Conservation (phyloP, 2,888 invertebrate genomes). For the Andricus curvator region DNA sequence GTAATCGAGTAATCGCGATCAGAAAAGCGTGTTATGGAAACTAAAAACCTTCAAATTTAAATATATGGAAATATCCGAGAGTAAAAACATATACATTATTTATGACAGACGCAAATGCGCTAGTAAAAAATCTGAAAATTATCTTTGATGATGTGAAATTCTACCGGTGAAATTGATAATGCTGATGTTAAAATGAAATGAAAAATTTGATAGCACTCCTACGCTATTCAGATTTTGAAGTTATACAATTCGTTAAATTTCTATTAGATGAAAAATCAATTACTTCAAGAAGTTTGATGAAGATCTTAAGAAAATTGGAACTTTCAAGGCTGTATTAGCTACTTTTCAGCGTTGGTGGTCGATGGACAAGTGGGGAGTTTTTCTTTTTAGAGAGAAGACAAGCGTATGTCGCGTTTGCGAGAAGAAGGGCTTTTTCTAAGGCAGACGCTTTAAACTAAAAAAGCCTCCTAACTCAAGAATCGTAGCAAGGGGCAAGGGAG, state of each 20-base stretch:
- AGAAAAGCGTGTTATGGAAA: slow-evolving; percentile 30
- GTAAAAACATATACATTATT: slow-evolving; percentile 30
- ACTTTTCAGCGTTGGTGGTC: slow-evolving; percentile 50
- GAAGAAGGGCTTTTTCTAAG: slow-evolving; percentile 45
- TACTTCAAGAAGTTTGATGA: too few relatives aligned
- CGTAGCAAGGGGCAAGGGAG: slow-evolving; percentile 44
- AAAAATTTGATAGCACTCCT: not conserved
- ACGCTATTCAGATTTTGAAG: not conserved
- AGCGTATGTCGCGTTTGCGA: slow-evolving; percentile 45
- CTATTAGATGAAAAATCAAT: too few relatives aligned
- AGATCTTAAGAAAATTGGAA: not conserved
- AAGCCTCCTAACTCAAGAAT: slow-evolving; percentile 55
- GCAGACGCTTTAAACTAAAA: slow-evolving; percentile 47
- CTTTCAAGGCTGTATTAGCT: slow-evolving; percentile 45
- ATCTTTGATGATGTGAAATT: not conserved
- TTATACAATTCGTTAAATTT: too few relatives aligned
- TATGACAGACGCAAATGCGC: not conserved
- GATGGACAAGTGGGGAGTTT: slow-evolving; percentile 41
- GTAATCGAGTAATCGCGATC: slow-evolving; percentile 17
- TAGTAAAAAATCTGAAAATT: slow-evolving; percentile 16
- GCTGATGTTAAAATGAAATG: not conserved
- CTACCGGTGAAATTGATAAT: not conserved
- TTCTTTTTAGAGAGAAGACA: not conserved
- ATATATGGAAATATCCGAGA: slow-evolving; percentile 1
- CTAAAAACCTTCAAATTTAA: slow-evolving; percentile 25